Conservation (phyloP, 2,113 vertebrate species). For the Oenanthe melanoleuca region DNA sequence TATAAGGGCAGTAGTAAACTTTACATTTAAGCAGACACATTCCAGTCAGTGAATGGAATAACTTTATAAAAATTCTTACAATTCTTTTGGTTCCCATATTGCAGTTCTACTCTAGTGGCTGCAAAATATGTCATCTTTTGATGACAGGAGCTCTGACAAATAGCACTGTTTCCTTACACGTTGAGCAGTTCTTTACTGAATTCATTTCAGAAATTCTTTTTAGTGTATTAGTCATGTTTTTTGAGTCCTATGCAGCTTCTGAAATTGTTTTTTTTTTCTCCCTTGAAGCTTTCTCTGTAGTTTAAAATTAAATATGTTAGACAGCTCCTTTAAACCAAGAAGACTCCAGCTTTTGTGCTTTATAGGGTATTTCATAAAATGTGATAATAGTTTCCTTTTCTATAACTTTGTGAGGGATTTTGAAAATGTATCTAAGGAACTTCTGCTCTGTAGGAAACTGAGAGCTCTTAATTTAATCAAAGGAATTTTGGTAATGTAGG, state of each 20-base stretch:
- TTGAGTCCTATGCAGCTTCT: background rate
- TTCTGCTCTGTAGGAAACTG: background rate
- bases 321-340: background rate
- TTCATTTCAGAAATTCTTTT: background rate
- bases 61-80: background rate
- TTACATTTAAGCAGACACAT: background rate
- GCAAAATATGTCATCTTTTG: background rate
- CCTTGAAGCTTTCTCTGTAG: background rate
- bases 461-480: background rate
- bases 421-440: background rate
- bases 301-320: background rate
- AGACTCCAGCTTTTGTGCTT: background rate
- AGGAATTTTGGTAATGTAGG: background rate
- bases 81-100: background rate
- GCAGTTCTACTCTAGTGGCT: background rate
- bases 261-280: background rate
- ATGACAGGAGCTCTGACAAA: background rate
- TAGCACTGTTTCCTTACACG: background rate
- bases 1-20: background rate
- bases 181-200: background rate
- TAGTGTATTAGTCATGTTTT: background rate
- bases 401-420: background rate
- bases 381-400: background rate
- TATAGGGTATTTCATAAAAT: background rate
- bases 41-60: background rate